Percentiles rank a stretch among this genome's conserved stretches.
Evolutionary conservation across 2,797 vertebrate genomes (phyloP).

Genomic region (Coregonus sp.): DNA sequence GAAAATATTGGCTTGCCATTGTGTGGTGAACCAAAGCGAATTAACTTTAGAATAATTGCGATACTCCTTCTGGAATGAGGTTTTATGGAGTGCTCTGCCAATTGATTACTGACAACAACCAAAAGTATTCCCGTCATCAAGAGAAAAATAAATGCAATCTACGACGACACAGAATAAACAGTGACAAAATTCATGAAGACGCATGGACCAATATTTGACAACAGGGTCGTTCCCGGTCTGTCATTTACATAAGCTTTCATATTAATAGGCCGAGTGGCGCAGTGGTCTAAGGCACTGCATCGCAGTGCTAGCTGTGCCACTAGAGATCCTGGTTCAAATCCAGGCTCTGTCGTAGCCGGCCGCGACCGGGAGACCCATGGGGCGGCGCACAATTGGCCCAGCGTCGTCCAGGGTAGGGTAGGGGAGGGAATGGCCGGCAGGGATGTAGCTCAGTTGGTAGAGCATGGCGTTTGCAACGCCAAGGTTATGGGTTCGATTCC

Average conservation of each 20-base stretch:
- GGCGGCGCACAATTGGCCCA: too few relatives aligned
- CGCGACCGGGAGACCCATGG: too few relatives aligned
- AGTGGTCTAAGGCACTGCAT: too few relatives aligned
- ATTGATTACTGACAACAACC: neutral
- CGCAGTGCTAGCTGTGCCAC: too few relatives aligned
- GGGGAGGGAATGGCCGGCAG: too few relatives aligned
- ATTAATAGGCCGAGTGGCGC: neutral
- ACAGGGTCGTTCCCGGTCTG: neutral
- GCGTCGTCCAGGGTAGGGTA: too few relatives aligned
- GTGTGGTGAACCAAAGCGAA: conserved; percentile 6
- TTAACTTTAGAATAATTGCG: neutral
- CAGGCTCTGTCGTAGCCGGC: too few relatives aligned
- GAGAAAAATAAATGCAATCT: neutral
- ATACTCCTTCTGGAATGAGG: neutral
- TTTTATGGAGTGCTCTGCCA: neutral
- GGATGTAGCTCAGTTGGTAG: too few relatives aligned
- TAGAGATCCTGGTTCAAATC: too few relatives aligned
- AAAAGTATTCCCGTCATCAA: neutral
- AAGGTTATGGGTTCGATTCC: too few relatives aligned
- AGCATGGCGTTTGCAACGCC: too few relatives aligned
- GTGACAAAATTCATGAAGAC: neutral
- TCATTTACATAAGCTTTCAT: neutral
- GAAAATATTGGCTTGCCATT: neutral
- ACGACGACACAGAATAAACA: neutral
- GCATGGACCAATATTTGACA: neutral